Percentiles rank a stretch among this genome's conserved stretches.
Conservation (phyloP, 1,140 invertebrate genomes). For the Macrocentrus cingulum region DNA sequence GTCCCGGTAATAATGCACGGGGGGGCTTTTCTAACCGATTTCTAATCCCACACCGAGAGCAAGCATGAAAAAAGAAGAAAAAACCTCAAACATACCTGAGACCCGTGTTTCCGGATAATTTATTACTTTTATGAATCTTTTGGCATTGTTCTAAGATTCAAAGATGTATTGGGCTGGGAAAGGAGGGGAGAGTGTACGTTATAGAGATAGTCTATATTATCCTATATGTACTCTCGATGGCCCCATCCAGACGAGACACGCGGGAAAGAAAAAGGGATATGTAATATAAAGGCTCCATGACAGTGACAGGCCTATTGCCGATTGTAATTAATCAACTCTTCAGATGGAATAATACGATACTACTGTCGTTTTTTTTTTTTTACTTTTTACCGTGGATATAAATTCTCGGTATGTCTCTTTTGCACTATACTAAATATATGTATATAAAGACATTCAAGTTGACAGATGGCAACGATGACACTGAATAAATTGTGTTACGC, state of each 20-base stretch:
- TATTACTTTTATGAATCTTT: slow-evolving; percentile 43
- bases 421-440: not conserved
- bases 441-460: slow-evolving; percentile 4
- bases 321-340: no score
- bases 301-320: no score
- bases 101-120: slow-evolving; percentile 45
- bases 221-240: no score
- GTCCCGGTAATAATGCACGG: no score
- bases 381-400: no score
- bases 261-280: slow-evolving; percentile 3
- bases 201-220: no score
- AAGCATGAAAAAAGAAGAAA: not conserved
- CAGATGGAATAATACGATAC: no score
- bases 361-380: no score
- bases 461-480: not conserved
- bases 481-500: no score
- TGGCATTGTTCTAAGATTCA: slow-evolving; percentile 43
- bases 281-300: slow-evolving; percentile 12
- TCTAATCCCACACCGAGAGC: slow-evolving; percentile 32
- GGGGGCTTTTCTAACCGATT: slow-evolving; percentile 30
- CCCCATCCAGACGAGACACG: no score
- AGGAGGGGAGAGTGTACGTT: not conserved
- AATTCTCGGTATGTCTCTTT: no score
- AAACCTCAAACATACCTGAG: slow-evolving; percentile 38
- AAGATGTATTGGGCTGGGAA: slow-evolving; percentile 30